phyloP scores from a whole-genome alignment of 1,140 invertebrate genomes.

The Mylabris phalerata region DNA sequence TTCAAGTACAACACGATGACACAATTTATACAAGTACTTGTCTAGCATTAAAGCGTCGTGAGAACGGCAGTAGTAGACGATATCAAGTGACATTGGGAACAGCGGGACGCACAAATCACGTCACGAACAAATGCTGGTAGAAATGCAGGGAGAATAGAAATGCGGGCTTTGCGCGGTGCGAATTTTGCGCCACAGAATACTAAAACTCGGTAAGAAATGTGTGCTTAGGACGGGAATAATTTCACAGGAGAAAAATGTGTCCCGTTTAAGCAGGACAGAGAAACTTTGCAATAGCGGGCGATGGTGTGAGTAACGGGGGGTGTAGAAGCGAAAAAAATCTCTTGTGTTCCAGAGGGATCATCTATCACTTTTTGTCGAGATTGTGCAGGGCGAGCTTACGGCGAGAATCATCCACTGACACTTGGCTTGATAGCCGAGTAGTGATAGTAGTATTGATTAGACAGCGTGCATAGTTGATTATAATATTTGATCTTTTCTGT shows the following conservation, averaged over 20 bases:
- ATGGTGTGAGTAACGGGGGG: background rate
- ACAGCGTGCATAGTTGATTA: too few species aligned
- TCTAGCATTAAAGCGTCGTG: constrained; percentile 30
- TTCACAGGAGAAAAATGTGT: constrained; percentile 34
- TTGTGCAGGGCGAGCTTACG: constrained; percentile 16
- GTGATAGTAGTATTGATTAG: too few species aligned
- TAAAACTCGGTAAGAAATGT: constrained; percentile 37
- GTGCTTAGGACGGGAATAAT: constrained; percentile 39
- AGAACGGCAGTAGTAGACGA: constrained; percentile 24
- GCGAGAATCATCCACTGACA: too few species aligned
- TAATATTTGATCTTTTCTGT: too few species aligned
- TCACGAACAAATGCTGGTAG: constrained; percentile 40
- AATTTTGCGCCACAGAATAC: constrained; percentile 35
- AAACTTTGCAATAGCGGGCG: background rate
- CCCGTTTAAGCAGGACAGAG: constrained; percentile 24
- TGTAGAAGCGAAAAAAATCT: constrained; percentile 19
- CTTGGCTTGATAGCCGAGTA: too few species aligned
- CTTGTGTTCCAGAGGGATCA: constrained; percentile 34
- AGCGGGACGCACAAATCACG: constrained; percentile 39
- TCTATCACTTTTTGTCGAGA: constrained; percentile 36
- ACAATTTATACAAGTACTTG: constrained; percentile 36
- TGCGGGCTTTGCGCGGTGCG: constrained; percentile 34
- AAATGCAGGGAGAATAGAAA: constrained; percentile 40
- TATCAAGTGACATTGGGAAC: constrained; percentile 34
- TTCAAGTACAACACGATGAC: constrained; percentile 32